Conservation (phyloP, 2,888 invertebrate species). For the Eristalinus aeneus region DNA sequence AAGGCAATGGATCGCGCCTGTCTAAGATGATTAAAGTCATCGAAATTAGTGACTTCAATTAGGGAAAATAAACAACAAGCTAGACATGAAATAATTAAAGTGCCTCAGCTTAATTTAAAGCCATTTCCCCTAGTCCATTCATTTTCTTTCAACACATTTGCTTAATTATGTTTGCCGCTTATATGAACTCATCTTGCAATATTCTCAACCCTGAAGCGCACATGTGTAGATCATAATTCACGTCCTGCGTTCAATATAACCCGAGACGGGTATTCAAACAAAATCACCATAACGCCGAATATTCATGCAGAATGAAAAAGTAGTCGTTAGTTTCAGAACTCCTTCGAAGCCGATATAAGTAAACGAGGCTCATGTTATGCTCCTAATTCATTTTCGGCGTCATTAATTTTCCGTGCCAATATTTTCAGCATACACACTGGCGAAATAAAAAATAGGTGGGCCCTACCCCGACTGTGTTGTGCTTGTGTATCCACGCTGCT, state of each 20-base stretch:
- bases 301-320: background rate
- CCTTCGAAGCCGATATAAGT: background rate
- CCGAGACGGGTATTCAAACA: background rate
- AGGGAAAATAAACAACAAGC: no score
- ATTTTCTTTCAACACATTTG: background rate
- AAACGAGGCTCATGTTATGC: constrained; percentile 31
- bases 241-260: constrained; percentile 18
- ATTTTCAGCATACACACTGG: constrained; percentile 42
- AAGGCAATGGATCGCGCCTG: no score
- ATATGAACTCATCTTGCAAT: constrained; percentile 7
- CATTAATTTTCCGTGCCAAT: constrained; percentile 72
- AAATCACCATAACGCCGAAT: background rate
- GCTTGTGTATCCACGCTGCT: background rate
- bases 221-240: constrained; percentile 28
- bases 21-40: no score
- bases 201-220: constrained; percentile 1
- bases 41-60: no score
- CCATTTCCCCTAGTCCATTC: no score
- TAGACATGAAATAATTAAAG: no score
- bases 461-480: constrained; percentile 14
- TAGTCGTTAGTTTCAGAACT: background rate
- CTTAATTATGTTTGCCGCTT: background rate
- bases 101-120: no score
- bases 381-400: constrained; percentile 72
- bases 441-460: constrained; percentile 36